phyloP scores from a whole-genome alignment of 2,888 invertebrate species.

The Drosophila melanosoma region DNA sequence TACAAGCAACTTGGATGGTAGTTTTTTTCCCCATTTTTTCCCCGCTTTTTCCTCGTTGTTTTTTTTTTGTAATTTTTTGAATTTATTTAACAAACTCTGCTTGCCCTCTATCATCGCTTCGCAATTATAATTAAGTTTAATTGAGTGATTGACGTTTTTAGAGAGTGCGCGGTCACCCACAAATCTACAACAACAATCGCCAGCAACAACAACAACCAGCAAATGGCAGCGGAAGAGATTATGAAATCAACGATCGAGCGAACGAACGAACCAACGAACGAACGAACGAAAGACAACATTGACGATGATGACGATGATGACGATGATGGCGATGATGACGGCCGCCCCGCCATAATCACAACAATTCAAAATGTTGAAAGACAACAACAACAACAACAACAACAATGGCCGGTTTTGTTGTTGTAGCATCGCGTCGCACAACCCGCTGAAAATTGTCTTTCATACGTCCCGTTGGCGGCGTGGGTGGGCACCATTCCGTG shows the following conservation, averaged over 20 bases:
- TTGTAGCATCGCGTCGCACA: slow-evolving; percentile 41
- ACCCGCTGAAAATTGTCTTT: slow-evolving; percentile 58
- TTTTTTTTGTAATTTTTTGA: slow-evolving; percentile 17
- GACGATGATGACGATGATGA: slow-evolving; percentile 45
- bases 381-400: slow-evolving; percentile 41
- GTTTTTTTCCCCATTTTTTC: not conserved
- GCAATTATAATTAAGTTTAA: slow-evolving; percentile 84
- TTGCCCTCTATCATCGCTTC: slow-evolving; percentile 81
- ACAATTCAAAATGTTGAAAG: slow-evolving; percentile 74
- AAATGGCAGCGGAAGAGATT: slow-evolving; percentile 70
- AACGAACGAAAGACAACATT: slow-evolving; percentile 33
- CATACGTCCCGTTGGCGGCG: slow-evolving; percentile 68
- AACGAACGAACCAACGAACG: slow-evolving; percentile 18
- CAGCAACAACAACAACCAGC: slow-evolving; percentile 30
- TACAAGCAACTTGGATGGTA: not conserved
- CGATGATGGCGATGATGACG: slow-evolving; percentile 51
- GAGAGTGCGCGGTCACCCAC: slow-evolving; percentile 80
- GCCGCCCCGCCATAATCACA: slow-evolving; percentile 68
- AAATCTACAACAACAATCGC: slow-evolving; percentile 64
- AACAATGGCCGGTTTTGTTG: slow-evolving; percentile 51
- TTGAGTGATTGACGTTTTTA: slow-evolving; percentile 85
- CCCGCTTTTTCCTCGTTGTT: too few relatives aligned
- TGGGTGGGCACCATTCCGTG: slow-evolving; percentile 54
- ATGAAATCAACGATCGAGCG: slow-evolving; percentile 70
- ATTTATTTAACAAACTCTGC: slow-evolving; percentile 61